These are phyloP conservation scores for Vireo altiloquus DNA, from an alignment of 2,113 vertebrate species.

Conservation along the genomic window DNA sequence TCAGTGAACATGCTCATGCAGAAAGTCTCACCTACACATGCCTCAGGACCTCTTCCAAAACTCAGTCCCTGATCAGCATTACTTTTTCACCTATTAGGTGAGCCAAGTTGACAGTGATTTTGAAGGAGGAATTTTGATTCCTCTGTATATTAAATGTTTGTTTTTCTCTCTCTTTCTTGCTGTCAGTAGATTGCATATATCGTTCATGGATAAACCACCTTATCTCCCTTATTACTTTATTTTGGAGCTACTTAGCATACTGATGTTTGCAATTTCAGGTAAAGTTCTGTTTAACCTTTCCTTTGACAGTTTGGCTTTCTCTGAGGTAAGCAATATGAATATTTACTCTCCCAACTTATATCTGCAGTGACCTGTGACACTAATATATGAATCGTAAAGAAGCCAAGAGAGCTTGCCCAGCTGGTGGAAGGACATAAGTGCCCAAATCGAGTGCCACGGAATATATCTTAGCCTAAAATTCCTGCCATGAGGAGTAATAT, in stretches of 20 bases:
- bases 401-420: background rate
- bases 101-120: background rate
- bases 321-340: background rate
- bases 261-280: background rate
- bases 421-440: background rate
- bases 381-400: background rate
- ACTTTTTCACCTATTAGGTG: background rate
- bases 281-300: background rate
- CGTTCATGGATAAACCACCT: background rate
- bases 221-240: background rate
- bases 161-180: background rate
- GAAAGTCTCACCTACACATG: background rate
- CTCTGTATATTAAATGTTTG: background rate
- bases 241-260: background rate
- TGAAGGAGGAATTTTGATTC: background rate
- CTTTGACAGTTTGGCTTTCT: background rate
- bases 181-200: background rate
- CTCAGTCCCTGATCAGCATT: background rate
- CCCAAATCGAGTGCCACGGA: background rate
- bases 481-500: background rate
- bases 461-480: background rate
- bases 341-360: background rate
- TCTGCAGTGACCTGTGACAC: background rate
- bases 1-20: rapidly evolving
- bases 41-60: background rate